Percentiles rank a stretch among this genome's conserved stretches.
Conservation (phyloP, 1,140 invertebrate species). For the Polyergus mexicanus region DNA sequence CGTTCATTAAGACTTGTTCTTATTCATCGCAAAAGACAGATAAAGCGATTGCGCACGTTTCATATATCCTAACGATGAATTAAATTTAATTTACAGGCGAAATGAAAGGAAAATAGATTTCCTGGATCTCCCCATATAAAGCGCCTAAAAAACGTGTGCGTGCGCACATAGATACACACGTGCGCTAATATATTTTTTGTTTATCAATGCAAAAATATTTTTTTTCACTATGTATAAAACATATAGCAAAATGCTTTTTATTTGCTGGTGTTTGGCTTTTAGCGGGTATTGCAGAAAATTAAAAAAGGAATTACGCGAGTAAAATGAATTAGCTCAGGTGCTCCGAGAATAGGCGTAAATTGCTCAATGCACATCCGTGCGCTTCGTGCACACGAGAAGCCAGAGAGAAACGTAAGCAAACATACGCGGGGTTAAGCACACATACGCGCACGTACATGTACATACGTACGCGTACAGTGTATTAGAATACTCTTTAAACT, state of each 20-base stretch:
- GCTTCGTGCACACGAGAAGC: slow-evolving; percentile 44
- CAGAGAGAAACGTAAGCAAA: slow-evolving; percentile 1
- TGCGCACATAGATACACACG: background rate
- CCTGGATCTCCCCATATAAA: slow-evolving; percentile 11
- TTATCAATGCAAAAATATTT: background rate
- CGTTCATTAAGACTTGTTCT: background rate
- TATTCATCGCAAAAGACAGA: slow-evolving; percentile 56
- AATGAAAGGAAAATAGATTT: slow-evolving; percentile 71
- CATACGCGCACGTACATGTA: background rate
- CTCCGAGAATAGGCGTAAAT: slow-evolving; percentile 72
- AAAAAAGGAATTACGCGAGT: slow-evolving; percentile 48
- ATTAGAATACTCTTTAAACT: slow-evolving; percentile 77
- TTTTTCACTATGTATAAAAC: background rate
- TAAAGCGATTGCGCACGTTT: slow-evolving; percentile 20
- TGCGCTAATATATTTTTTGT: background rate
- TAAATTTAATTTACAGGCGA: slow-evolving; percentile 48
- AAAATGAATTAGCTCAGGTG: slow-evolving; percentile 68
- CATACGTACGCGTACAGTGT: slow-evolving; percentile 18
- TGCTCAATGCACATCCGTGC: slow-evolving; percentile 68
- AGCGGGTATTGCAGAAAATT: slow-evolving; percentile 58
- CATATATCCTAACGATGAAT: slow-evolving; percentile 31
- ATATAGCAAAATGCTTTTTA: slow-evolving; percentile 32
- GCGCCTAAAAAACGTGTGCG: background rate
- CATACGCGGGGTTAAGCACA: slow-evolving; percentile 20
- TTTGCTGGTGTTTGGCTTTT: slow-evolving; percentile 61